Conservation (phyloP, 2,113 vertebrate species). For the Myotis yumanensis region DNA sequence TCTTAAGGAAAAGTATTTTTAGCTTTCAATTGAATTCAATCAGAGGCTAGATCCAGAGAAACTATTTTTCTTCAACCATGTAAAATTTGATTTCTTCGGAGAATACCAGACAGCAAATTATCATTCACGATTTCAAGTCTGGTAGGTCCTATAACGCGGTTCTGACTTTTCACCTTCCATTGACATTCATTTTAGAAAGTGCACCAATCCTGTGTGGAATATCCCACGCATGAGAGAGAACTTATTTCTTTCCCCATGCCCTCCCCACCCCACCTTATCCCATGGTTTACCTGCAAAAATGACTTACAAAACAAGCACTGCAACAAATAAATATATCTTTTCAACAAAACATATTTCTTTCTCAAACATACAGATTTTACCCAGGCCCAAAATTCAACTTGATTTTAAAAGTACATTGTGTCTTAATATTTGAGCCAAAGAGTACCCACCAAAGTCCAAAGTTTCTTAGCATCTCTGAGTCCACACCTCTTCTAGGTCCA, state of each 20-base stretch:
- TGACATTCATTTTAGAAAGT: neutral
- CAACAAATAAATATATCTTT: neutral
- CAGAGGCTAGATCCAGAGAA: neutral
- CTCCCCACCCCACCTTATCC: neutral
- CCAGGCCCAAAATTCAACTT: neutral
- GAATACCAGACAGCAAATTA: neutral
- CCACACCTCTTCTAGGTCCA: neutral
- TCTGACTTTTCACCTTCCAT: neutral
- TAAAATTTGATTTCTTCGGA: neutral
- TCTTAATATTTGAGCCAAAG: neutral
- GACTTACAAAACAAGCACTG: neutral
- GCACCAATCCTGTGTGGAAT: neutral
- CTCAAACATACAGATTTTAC: neutral
- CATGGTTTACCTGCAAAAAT: neutral
- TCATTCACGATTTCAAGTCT: neutral
- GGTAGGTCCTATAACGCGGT: neutral
- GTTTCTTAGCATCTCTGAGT: neutral
- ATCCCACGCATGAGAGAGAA: neutral
- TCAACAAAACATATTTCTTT: conserved; percentile 42
- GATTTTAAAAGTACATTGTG: neutral
- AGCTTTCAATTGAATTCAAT: neutral
- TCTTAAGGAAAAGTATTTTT: neutral
- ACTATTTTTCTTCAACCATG: neutral
- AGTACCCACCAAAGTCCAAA: neutral
- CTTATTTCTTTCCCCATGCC: neutral